Conservation (phyloP, 2,797 vertebrate genomes). For the Cygnus olor region DNA sequence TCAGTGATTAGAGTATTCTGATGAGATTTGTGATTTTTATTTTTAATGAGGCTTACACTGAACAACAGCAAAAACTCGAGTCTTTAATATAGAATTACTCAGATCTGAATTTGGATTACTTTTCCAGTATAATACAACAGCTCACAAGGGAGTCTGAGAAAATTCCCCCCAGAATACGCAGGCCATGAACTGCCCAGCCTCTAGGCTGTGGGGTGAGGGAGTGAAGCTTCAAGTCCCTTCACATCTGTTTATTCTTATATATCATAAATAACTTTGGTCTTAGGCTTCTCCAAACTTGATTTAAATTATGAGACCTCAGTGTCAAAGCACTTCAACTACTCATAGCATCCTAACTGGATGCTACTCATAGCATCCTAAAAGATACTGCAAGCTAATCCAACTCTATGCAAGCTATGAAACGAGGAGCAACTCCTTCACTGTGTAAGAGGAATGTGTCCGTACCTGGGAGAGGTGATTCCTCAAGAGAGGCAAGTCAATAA, state of each 20-base stretch:
- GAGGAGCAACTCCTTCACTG: background rate
- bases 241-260: background rate
- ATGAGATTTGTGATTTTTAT: background rate
- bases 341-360: background rate
- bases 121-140: background rate
- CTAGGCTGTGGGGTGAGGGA: background rate
- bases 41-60: background rate
- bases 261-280: background rate
- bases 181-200: background rate
- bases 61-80: background rate
- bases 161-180: background rate
- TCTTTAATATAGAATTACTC: background rate
- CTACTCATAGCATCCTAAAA: background rate
- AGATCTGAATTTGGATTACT: background rate
- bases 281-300: background rate
- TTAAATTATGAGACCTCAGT: background rate
- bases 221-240: background rate
- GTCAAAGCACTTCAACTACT: background rate
- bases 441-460: background rate
- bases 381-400: background rate
- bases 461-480: background rate
- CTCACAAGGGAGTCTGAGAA: rapidly evolving
- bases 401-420: rapidly evolving
- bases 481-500: background rate
- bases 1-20: background rate